Conservation (phyloP, 2,888 invertebrate species). For the Sceliomorpha sp. region DNA sequence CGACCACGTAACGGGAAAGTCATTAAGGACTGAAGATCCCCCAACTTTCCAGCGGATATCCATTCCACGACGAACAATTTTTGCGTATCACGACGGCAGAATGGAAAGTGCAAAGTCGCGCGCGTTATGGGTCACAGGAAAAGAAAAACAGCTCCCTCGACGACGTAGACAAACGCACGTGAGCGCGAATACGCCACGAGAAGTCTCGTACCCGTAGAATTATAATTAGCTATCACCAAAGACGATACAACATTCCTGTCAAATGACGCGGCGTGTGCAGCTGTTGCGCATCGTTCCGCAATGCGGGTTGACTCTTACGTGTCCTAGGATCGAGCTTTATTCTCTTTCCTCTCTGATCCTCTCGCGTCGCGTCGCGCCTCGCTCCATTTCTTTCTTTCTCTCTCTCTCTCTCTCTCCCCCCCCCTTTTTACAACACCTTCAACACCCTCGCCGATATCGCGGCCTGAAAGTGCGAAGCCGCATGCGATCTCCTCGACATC, state of each 20-base stretch:
- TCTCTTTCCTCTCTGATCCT: too few relatives aligned
- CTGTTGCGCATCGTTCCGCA: slow-evolving; percentile 69
- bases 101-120: slow-evolving; percentile 55
- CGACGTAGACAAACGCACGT: slow-evolving; percentile 53
- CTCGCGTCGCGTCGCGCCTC: too few relatives aligned
- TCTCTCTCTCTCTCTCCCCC: too few relatives aligned
- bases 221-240: slow-evolving; percentile 70
- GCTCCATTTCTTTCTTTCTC: slow-evolving; percentile 28
- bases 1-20: too few relatives aligned
- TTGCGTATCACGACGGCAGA: slow-evolving; percentile 42
- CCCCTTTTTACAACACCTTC: slow-evolving; percentile 6
- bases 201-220: slow-evolving; percentile 67
- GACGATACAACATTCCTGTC: slow-evolving; percentile 74
- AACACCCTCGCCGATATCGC: slow-evolving; percentile 37
- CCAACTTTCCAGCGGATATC: too few relatives aligned
- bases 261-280: slow-evolving; percentile 76
- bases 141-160: slow-evolving; percentile 50
- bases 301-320: slow-evolving; percentile 53
- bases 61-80: too few relatives aligned
- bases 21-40: too few relatives aligned
- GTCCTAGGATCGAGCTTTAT: too few relatives aligned
- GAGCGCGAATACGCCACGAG: slow-evolving; percentile 53
- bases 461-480: slow-evolving; percentile 39
- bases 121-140: slow-evolving; percentile 49
- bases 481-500: slow-evolving; percentile 40